Evolutionary conservation across 2,888 invertebrate genomes (phyloP), one percentile per base, ranked within the genome.

Genomic region (Andrena trimmerana): DNA sequence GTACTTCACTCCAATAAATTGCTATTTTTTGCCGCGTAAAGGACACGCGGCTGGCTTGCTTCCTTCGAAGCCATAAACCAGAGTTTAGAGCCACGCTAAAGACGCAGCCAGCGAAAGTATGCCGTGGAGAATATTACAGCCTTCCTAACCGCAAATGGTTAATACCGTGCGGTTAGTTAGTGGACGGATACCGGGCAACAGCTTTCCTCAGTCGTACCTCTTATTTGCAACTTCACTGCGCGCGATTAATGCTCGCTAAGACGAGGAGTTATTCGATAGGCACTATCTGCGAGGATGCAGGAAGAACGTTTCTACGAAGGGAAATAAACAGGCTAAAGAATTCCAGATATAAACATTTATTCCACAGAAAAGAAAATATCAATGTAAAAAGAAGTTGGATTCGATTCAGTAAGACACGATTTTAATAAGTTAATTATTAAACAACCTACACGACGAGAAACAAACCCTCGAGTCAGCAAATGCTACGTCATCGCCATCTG

Each of bases 81-180:
- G 59, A 54, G n/a, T 57, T 29, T 20, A 24, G 16, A 59, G n/a
- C 36, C 24, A 33, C 24, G 54, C 36, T 59, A 24, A 80, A 20
- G 50, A 70, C 29, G 20, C 16, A 7, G 50, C 33, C 27, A n/a
- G 42, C 8, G 54, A 71, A 80, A 80, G 70, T 71, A 67, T 52
- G 50, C 42, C 31, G 20, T 20, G 29, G 48, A 31, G 62, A 67
- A 62, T 66, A 80, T 80, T 78, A 52, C 66, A 29, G 36, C 24
- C 10, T 27, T 36, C 62, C 27, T 57, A 31, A 71, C 80, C 80
- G 48, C 80, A 78, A 71, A 80, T 54, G 71, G 78, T 80, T 80
- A 80, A 71, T 71, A 62, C 48, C 42, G 52, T 78, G 78, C 79
- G 80, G 80, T 78, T 80, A 71, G 79, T 74, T 73, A 67, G 42